These are phyloP conservation scores for Falco rusticolus DNA, from an alignment of 2,797 vertebrate species.

Conservation along the genomic window DNA sequence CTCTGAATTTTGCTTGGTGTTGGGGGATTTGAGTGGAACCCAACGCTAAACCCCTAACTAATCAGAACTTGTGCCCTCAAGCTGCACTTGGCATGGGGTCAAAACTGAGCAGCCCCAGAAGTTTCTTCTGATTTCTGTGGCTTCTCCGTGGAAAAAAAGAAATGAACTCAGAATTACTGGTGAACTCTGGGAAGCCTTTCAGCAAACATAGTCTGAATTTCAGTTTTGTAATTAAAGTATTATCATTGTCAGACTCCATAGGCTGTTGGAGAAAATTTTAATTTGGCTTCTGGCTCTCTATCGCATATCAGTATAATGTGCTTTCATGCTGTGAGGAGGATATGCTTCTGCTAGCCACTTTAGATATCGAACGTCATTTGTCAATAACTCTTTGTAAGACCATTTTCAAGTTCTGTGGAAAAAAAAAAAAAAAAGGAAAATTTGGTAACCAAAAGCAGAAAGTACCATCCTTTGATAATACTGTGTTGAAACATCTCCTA, in stretches of 20 bases:
- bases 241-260: not conserved
- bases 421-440: not conserved
- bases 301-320: not conserved
- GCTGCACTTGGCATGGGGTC: not conserved
- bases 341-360: not conserved
- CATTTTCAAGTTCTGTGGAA: not conserved
- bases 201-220: not conserved
- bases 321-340: constrained; percentile 1
- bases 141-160: not conserved
- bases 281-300: not conserved
- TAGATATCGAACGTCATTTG: not conserved
- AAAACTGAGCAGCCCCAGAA: not conserved
- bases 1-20: not conserved
- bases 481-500: not conserved
- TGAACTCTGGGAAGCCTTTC: constrained; percentile 1
- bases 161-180: not conserved
- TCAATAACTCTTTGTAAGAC: not conserved
- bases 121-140: not conserved
- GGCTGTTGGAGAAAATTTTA: not conserved
- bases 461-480: not conserved
- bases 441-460: not conserved
- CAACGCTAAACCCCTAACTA: not conserved
- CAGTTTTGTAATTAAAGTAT: constrained; percentile 26
- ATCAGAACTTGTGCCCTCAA: not conserved
- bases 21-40: not conserved